A percentile compares a stretch with the other conserved stretches of the same genome.
Conservation (phyloP, 2,113 vertebrate species). For the Apeltes quadracus region DNA sequence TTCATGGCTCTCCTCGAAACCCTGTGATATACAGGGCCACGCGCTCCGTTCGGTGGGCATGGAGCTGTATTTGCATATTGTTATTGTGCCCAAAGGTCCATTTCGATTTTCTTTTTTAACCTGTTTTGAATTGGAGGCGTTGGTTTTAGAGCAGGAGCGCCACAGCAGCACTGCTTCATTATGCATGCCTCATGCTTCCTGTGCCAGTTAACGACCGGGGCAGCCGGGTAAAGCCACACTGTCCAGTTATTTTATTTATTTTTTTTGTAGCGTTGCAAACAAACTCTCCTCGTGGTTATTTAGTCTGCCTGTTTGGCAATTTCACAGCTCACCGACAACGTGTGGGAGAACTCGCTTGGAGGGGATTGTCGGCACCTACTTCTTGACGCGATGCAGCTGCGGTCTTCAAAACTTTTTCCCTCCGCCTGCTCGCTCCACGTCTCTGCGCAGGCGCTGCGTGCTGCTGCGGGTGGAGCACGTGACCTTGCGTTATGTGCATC, state of each 20-base stretch:
- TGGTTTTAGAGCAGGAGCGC: neutral
- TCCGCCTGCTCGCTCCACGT: neutral
- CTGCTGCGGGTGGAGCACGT: neutral
- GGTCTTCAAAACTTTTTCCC: neutral
- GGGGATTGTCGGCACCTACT: neutral
- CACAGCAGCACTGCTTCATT: neutral
- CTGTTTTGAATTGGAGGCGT: slow-evolving; percentile 6
- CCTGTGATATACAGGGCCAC: slow-evolving; percentile 4
- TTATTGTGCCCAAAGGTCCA: slow-evolving; percentile 4
- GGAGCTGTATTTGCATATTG: slow-evolving; percentile 23
- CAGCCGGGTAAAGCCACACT: slow-evolving; percentile 17
- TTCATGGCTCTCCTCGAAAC: slow-evolving; percentile 10
- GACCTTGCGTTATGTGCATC: too few species aligned
- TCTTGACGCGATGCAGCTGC: neutral
- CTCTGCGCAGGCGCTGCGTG: neutral
- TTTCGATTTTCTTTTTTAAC: too few species aligned
- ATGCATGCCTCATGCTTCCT: neutral
- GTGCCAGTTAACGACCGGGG: slow-evolving; percentile 24
- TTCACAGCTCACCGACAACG: slow-evolving; percentile 4
- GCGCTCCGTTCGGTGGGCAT: slow-evolving; percentile 1
- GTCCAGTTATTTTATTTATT: too few species aligned
- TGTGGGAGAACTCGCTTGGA: neutral
- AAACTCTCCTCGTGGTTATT: slow-evolving; percentile 16
- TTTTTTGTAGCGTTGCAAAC: slow-evolving; percentile 2
- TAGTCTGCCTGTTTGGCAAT: slow-evolving; percentile 1